Evolutionary conservation across 2,888 invertebrate genomes (phyloP), one percentile per base, ranked within the genome.

Genomic region (Thecocarcelia acutangulata): DNA sequence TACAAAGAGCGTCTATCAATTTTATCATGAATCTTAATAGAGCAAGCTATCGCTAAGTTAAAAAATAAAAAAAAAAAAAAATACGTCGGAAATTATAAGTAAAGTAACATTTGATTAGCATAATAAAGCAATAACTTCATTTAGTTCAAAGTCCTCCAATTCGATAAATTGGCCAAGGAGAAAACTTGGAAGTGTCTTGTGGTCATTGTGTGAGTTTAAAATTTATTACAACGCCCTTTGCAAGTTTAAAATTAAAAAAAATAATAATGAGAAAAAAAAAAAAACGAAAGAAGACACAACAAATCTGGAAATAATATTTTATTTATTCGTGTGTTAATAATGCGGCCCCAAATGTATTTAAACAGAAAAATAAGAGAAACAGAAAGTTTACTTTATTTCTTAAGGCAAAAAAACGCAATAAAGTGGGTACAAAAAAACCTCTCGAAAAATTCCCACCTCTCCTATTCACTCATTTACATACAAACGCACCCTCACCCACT

Each of bases 241-340:
- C 19, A 59, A 54, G 42, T 56, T 37, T n/a, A 13, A 54, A 52
- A 28, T 52, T 24, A 40, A 48, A 46, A 48, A 28, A 37, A 52
- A 52, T 44, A n/a, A n/a, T n/a, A n/a, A n/a, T n/a, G n/a, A n/a
- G n/a, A n/a, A n/a, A n/a, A n/a, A n/a, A n/a, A n/a, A n/a, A n/a
- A 40, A 54, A 40, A 24, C 13, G n/a, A 5, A 28, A 58, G 33
- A 59, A 52, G 11, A 37, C 40, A 50, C 69, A 73, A 74, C 87
- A 89, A 66, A 73, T 73, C 73, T 79, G 78, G 46, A 73, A 79
- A 79, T 61, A 79, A 79, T 79, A 79, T 73, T 69, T 54, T 90
- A 90, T 89, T 90, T 87, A 90, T 90, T 90, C 90, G 86, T 90
- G 90, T 90, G 90, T 90, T 90, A 90, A 89, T 90, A 90, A 90